Base-by-base conservation (phyloP, 2,113 vertebrate species). In the Mola mola region DNA sequence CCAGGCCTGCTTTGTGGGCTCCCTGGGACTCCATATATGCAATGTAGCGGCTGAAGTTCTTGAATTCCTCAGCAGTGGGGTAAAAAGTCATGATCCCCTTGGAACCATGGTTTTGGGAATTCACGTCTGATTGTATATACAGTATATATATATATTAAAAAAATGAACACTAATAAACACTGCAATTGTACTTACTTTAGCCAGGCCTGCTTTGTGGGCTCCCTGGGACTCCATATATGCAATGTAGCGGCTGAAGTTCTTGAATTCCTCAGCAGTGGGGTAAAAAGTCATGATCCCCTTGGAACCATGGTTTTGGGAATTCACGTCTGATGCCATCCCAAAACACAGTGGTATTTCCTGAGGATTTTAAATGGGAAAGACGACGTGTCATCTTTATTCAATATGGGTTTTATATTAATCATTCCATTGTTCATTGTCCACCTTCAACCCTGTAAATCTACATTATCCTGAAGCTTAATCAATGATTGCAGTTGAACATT, bases 21-120 rank as follows among this genome's bases (percentile, higher is more conserved):
- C 96, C 96, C 82, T 96, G 94, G 5, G 95, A 94, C 81, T 98
- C 96, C 36, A 98, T 93, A 53, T 95, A 97, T 11, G 95, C 95
- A 33, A 98, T 87, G 71, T 98, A 98, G 2, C 96, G 93, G 78
- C 83, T 95, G 89, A 98, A 98, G 86, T 97, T 92, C 49, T 91
- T 93, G 83, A 97, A 98, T 78, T 98, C 94, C 48, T 96, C 96
- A 62, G 81, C 83, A 19, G 93, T 96, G 6, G 96, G 96, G 65
- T 93, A 92, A 90, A 98, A 98, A 3, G 95, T 98, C 95, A 96
- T 95, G 88, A 97, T 97, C 56, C 92, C 79, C 6, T 84, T 94
- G 53, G 92, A 94, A 33, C 88, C 85, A 38, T 87, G 90, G 80
- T 86, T 93, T 61, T 88, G 91, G 78, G 90, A 86, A 64, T 84